Evolutionary conservation across 2,797 vertebrate genomes (phyloP).

Genomic region (Margarornis squamiger): DNA sequence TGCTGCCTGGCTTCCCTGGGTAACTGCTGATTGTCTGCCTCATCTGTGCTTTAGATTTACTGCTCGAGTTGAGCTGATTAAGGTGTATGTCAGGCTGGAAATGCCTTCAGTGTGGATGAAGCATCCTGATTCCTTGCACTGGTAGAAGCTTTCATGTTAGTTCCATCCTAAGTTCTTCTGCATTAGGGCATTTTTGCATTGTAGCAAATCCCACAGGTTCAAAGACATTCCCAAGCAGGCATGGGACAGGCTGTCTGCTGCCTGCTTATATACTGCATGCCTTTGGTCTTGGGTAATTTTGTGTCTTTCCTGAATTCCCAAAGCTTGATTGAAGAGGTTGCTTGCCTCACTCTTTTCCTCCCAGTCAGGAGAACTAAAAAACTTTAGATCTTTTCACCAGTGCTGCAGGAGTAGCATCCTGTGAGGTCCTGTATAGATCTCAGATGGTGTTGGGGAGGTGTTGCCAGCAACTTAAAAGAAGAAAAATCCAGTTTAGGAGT

Average conservation of each 20-base stretch:
- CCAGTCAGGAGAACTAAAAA: not conserved
- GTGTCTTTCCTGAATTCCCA: not conserved
- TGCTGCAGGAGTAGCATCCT: not conserved
- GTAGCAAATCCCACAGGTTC: not conserved
- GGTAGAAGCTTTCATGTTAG: not conserved
- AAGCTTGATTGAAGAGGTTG: not conserved
- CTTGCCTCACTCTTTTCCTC: not conserved
- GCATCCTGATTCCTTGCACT: not conserved
- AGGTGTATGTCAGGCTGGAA: rapidly evolving
- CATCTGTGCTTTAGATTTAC: not conserved
- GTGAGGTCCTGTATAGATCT: not conserved
- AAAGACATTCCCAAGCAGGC: not conserved
- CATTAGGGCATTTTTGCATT: not conserved
- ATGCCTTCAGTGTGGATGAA: not conserved
- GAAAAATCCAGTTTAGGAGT: not conserved
- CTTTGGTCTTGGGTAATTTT: not conserved
- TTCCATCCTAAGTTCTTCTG: not conserved
- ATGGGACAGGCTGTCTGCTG: not conserved
- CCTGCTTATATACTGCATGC: not conserved
- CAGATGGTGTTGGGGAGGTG: not conserved
- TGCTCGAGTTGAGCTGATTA: not conserved
- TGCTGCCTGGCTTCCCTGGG: not conserved
- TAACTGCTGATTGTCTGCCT: not conserved
- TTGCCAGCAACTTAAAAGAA: not conserved
- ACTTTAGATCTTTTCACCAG: not conserved